Evolutionary conservation across 2,888 invertebrate genomes (phyloP), one percentile per base, ranked within the genome.

Genomic region (Phania funesta): DNA sequence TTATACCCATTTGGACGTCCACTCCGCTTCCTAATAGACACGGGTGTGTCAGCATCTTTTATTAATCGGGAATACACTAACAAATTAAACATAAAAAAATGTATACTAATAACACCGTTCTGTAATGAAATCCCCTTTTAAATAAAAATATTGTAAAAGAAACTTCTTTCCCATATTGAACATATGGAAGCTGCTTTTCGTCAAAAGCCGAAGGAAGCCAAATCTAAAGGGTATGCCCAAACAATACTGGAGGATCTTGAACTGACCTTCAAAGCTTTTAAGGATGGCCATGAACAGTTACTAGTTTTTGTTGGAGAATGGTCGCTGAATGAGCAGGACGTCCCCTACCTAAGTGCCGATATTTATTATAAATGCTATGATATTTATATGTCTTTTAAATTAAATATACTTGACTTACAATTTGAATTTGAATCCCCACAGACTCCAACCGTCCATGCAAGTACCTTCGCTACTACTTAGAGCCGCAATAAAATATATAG

Each of bases 201-300:
- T 35, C 22, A 9, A 29, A n/a, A 8, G 54, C n/a, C 56, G 6
- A 26, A 35, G 29, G 24, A 60, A 38, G 44, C 20, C 11, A 41
- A 22, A 1, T 62, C 77, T 11, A 68, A 68, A 46, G 78, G 71
- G 13, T 79, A 79, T 60, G 58, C 65, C 32, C 54, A n/a, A 56
- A 54, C 24, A 56, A 11, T 24, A 11, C 38, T 38, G 11, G 38
- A 38, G 46, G 60, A 58, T 26, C 29, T 71, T 44, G 65, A 78
- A 18, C 46, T 8, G 13, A 65, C 18, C 50, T 71, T 56, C 20
- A 56, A 58, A 32, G 29, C 24, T 8, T 77, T 77, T 62, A 78
- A 71, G 11, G 46, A 46, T 50, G 68, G 76, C 13, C 76, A 76
- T 41, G 67, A 67, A 38, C 38, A 67, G 13, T 48, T 75, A 35